phyloP scores from a whole-genome alignment of 2,113 vertebrate genomes.

The Procavia capensis region DNA sequence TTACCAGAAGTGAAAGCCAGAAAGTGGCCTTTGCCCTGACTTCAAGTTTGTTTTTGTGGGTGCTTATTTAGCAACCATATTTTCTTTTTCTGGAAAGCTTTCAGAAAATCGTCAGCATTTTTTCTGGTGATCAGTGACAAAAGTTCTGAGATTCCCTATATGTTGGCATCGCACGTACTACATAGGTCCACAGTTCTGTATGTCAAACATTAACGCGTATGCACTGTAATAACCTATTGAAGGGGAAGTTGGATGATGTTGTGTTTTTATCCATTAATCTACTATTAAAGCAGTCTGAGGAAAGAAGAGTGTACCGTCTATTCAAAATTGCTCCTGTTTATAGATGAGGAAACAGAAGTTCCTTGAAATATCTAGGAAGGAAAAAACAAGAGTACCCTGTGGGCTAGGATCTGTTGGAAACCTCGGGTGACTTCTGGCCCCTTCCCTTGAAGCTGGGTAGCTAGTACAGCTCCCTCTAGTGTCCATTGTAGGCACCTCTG shows the following conservation, averaged over 20 bases:
- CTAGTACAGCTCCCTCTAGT: neutral
- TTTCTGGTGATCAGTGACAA: neutral
- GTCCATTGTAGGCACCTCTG: too few relatives aligned
- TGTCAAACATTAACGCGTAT: neutral
- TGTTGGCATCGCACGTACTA: too few relatives aligned
- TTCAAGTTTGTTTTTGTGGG: neutral
- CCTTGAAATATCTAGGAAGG: neutral
- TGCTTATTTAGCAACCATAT: neutral
- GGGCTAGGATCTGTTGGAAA: neutral
- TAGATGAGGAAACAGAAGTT: neutral
- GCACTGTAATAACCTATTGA: neutral
- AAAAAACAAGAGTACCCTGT: neutral
- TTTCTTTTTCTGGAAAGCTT: neutral
- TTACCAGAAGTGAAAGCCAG: neutral
- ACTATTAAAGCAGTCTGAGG: neutral
- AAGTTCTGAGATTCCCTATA: neutral
- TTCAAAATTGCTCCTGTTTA: neutral
- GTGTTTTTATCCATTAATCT: too few relatives aligned
- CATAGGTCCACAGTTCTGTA: neutral
- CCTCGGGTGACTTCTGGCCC: too few relatives aligned
- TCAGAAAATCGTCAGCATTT: neutral
- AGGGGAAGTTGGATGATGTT: neutral
- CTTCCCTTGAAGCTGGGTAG: neutral
- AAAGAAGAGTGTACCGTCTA: neutral
- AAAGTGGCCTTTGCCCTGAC: neutral